Evolutionary conservation across 1,140 invertebrate species (phyloP).

Genomic region (Prorops nasuta): DNA sequence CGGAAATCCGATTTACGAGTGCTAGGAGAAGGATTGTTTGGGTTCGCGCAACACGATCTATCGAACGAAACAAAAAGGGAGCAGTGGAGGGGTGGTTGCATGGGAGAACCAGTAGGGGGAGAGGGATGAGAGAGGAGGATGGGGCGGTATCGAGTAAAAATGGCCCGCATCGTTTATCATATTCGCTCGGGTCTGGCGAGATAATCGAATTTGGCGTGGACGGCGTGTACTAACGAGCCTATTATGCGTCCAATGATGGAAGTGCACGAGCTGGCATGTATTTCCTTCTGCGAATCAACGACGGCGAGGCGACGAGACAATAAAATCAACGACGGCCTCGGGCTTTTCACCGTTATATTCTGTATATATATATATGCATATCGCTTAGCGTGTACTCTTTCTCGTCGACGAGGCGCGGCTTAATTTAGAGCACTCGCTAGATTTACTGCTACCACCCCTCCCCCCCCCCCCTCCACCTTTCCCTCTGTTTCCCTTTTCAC

Average conservation of each 20-base stretch:
- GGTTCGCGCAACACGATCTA: no score
- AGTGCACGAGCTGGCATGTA: slow-evolving; percentile 23
- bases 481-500: no score
- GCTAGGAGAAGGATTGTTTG: no score
- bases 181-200: no score
- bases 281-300: slow-evolving; percentile 19
- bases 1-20: no score
- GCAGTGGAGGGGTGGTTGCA: no score
- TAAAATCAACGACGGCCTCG: background rate
- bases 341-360: slow-evolving; percentile 15
- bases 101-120: no score
- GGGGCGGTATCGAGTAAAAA: no score
- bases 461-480: slow-evolving; percentile 7
- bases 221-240: slow-evolving; percentile 31
- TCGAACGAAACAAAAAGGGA: no score
- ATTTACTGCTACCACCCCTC: slow-evolving; percentile 19
- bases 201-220: slow-evolving; percentile 27
- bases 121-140: no score
- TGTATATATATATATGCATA: background rate
- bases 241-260: slow-evolving; percentile 23
- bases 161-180: no score
- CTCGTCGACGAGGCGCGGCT: slow-evolving; percentile 18
- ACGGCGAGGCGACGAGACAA: slow-evolving; percentile 13
- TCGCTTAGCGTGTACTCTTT: slow-evolving; percentile 5
- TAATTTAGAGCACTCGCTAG: slow-evolving; percentile 21